Base-by-base conservation (phyloP, 2,797 vertebrate genomes). In the Austrolebias charrua region DNA sequence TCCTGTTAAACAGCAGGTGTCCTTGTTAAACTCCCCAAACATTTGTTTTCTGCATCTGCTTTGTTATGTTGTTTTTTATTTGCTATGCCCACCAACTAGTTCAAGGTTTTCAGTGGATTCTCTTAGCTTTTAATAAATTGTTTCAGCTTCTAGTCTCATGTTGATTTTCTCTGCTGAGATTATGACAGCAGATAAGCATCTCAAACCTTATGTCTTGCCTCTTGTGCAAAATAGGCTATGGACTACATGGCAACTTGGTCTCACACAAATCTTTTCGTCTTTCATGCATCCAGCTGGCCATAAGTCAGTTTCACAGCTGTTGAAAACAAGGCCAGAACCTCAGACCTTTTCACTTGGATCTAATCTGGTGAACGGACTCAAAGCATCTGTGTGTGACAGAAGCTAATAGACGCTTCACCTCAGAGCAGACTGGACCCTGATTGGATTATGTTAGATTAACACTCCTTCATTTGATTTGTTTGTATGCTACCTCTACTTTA, bases 1-100 rank as follows among this genome's bases (percentile, higher is more conserved):
- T 79, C 71, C 76, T 78, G 73, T 88, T 88, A 71, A 77, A 73
- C 83, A 83, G 64, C 86, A 84, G 80, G 76, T 84, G 80, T 76
- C 61, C 83, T 73, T 77, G 74, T 82, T 80, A 79, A 75, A 15
- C 13, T 85, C 52, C 66, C 52, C 42, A 75, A 83, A 86, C 74
- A 71, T 75, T 49, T 67, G 15, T 38, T 29, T 49, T 59, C 44
- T 46, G n/a, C 46, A 12, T 19, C 44, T 46, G 46, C 12, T 73
- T 38, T 42, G 16, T 45, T 71, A 33, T 60, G 63, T 69, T 63
- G 51, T 43, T 33, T 49, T 66, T 3, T 31, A 18, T 44, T 16
- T 35, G 14, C 38, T 11, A 13, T 15, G 3, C 11, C 38, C 10
- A 16, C 28, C 18, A 44, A 48, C 58, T 19, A 44, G 33, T 46